Conservation (phyloP, 1,140 invertebrate species). For the Dolichoris vasculosae region DNA sequence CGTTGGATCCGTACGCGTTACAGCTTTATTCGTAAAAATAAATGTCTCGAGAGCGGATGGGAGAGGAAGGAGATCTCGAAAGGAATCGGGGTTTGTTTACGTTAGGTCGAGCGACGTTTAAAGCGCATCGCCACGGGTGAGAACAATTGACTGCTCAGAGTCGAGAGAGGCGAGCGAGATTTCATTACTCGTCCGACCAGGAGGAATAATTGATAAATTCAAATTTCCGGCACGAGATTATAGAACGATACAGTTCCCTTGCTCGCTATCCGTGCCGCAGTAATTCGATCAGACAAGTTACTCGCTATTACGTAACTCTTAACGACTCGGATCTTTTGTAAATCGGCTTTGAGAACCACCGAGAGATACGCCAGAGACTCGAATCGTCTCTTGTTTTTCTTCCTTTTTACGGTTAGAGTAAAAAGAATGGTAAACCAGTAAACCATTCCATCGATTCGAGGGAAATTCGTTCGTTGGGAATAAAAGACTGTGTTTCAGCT, state of each 20-base stretch:
- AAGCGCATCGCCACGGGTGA: neutral
- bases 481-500: too few relatives aligned
- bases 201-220: conserved; percentile 54
- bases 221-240: conserved; percentile 52
- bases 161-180: conserved; percentile 29
- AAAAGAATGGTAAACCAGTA: neutral
- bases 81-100: conserved; percentile 25
- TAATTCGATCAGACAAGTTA: conserved; percentile 48
- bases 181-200: conserved; percentile 45
- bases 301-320: conserved; percentile 27
- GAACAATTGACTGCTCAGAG: conserved; percentile 36
- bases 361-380: neutral
- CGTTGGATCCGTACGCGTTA: too few relatives aligned
- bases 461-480: too few relatives aligned
- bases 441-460: too few relatives aligned
- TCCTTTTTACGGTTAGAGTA: neutral
- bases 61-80: neutral
- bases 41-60: neutral
- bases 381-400: neutral
- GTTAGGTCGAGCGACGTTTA: neutral
- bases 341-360: neutral
- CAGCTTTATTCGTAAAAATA: neutral
- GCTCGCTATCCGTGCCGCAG: neutral
- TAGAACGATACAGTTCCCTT: conserved; percentile 47
- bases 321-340: conserved; percentile 23